These are phyloP conservation scores for Hoplias malabaricus DNA, from an alignment of 2,113 vertebrate species.

Conservation along the genomic window DNA sequence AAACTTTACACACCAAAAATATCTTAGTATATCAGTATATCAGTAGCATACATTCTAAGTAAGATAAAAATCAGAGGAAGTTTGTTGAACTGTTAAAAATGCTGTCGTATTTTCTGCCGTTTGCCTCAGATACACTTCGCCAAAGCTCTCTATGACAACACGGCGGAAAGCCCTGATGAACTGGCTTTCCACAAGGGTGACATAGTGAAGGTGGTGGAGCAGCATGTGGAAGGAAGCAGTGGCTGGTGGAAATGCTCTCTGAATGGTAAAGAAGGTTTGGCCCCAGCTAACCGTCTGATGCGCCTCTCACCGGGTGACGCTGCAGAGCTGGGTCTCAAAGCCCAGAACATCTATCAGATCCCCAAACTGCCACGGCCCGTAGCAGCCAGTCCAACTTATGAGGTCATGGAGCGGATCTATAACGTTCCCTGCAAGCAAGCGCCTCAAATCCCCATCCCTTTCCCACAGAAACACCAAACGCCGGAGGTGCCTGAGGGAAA, in stretches of 20 bases:
- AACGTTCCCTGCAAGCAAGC: conserved; percentile 54
- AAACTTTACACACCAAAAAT: no score
- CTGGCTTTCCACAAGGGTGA: conserved; percentile 88
- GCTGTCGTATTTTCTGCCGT: conserved; percentile 20
- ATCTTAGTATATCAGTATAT: no score
- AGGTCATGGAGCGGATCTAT: conserved; percentile 81
- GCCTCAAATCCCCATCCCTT: conserved; percentile 52
- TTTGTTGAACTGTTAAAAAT: background rate
- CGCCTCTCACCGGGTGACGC: conserved; percentile 60
- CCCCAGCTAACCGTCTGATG: conserved; percentile 88
- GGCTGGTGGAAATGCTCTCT: conserved; percentile 93
- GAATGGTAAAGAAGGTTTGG: conserved; percentile 83
- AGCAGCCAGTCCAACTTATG: conserved; percentile 60
- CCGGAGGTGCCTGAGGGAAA: conserved; percentile 62
- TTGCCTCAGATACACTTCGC: conserved; percentile 79
- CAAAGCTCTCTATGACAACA: conserved; percentile 91
- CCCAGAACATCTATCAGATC: conserved; percentile 15
- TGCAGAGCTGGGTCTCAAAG: background rate
- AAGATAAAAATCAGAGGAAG: no score
- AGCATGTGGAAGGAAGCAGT: conserved; percentile 71
- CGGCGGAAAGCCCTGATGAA: conserved; percentile 85
- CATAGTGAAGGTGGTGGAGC: conserved; percentile 83
- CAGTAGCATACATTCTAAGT: no score
- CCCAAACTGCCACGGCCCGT: conserved; percentile 67
- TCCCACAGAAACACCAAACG: conserved; percentile 58